Base-by-base conservation (phyloP, 2,113 vertebrate genomes). In the Tringa solitaria region DNA sequence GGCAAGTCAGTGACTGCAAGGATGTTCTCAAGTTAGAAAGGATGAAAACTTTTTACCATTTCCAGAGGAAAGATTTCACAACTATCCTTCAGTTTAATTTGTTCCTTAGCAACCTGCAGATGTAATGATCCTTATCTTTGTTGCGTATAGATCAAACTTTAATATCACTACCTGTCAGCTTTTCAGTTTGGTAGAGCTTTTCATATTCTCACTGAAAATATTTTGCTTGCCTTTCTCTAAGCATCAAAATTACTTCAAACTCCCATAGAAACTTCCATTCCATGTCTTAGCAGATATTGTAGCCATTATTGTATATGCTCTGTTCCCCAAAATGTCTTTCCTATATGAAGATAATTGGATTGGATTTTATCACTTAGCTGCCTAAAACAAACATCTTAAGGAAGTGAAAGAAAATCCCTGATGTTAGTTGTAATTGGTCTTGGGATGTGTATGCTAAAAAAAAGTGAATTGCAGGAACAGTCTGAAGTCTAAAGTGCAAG, bases 181-280 rank as follows among this genome's bases (percentile, higher is more conserved):
- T 83, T 89, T 74, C 30, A 89, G 39, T 78, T 92, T 26, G n/a
- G 39, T 87, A 89, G 46, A 78, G 18, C 21, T 87, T 94, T 93
- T 94, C 78, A 37, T 93, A 85, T 82, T 90, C 39, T 96, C 45
- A 57, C 81, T 69, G 70, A 91, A 94, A 91, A 91, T 89, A 53
- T 14, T 82, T 85, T 39, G 4, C 41, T 75, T 75, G 13, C 41
- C 28, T 53, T 61, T 67, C 63, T 84, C 30, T 65, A 70, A 86
- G 45, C 28, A 4, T 65, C 72, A 84, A 74, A 92, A 92, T 93
- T 92, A 59, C 83, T 93, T 95, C 56, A 57, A 60, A 46, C 14
- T 94, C 63, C 63, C 41, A 24, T 0, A 76, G 81, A 94, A 96
- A 80, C 54, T 79, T 59, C 35, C 5, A 6, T 87, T 91, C 59